Evolutionary conservation across 2,888 invertebrate genomes (phyloP), one percentile per base, ranked within the genome.

Genomic region (Paralinhomoeus sp.): DNA sequence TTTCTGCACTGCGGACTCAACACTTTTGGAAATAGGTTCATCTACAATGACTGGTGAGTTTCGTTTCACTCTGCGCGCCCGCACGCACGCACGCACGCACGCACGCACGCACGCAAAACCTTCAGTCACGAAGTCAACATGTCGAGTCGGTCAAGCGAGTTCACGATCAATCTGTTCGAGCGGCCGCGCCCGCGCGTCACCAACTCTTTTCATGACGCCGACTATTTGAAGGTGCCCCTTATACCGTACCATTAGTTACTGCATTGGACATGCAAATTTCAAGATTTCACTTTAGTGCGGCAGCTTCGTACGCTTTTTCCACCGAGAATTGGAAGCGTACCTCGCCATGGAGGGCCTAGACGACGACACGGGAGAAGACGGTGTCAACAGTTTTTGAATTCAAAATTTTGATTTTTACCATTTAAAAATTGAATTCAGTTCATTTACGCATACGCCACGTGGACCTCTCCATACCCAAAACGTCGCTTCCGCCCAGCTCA

Each of bases 291-390:
- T 37, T 0, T 45, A 62, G 60, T 57, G 57, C 27, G 62, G 62
- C 0, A 55, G 54, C 36, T 54, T 58, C 17, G 49, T 63, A 13
- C 44, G 61, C 15, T 55, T 63, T 34, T 63, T 59, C 49, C 63
- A 63, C 53, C 60, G 60, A 45, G 63, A 63, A 48, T 57, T 62
- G 50, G 63, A 63, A 48, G 63, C 62, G 0, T 62, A 63, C 43
- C 45, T 63, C 23, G 56, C 57, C 34, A 58, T 59, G 2, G 62
- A 63, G 45, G 62, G 62, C 5, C 7, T 39, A 3, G 37, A 18
- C 13, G 21, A n/a, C 3, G 20, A 37, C 22, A 21, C 37, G 12
- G 37, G 37, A 12, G 37, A 37, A 37, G 22, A 37, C 21, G 20
- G 37, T 37, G 21, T 5, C 27, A 27, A 27, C 5, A 27, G 12